These are phyloP conservation scores for Neosilurus mollespiculum DNA, from an alignment of 2,797 vertebrate species.

Conservation along the genomic window DNA sequence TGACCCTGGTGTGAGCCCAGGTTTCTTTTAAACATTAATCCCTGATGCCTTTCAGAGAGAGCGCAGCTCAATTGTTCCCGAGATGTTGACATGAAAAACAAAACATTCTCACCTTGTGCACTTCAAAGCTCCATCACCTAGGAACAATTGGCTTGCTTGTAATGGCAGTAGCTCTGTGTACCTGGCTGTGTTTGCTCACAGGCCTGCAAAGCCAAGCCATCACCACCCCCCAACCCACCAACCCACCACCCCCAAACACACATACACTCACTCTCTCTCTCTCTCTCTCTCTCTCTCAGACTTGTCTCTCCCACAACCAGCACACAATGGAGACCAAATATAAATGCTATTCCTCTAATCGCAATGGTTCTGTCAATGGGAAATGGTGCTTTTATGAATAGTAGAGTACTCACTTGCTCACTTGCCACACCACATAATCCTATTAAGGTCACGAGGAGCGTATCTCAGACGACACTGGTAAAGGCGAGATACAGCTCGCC, in stretches of 20 bases:
- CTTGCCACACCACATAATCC: too few relatives aligned
- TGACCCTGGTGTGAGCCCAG: constrained; percentile 17
- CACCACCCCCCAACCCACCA: too few relatives aligned
- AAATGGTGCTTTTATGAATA: neutral
- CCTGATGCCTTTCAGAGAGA: constrained; percentile 37
- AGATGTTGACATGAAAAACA: constrained; percentile 74
- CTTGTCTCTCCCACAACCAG: too few relatives aligned
- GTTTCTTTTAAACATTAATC: constrained; percentile 36
- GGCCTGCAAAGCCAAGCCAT: constrained; percentile 65
- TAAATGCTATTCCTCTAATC: neutral
- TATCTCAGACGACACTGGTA: too few relatives aligned
- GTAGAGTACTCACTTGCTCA: too few relatives aligned
- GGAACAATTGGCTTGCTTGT: constrained; percentile 73
- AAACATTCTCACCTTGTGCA: constrained; percentile 60
- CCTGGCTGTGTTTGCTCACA: constrained; percentile 74
- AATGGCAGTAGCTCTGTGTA: constrained; percentile 63
- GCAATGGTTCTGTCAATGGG: neutral
- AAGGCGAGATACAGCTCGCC: too few relatives aligned
- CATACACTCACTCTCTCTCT: neutral
- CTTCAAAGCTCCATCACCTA: constrained; percentile 67
- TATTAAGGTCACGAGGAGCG: too few relatives aligned
- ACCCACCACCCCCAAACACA: neutral
- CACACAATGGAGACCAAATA: constrained; percentile 1
- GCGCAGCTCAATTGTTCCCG: constrained; percentile 68
- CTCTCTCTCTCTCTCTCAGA: constrained; percentile 5